phyloP scores from a whole-genome alignment of 2,888 invertebrate genomes.

The Acanthosepion lycidas region DNA sequence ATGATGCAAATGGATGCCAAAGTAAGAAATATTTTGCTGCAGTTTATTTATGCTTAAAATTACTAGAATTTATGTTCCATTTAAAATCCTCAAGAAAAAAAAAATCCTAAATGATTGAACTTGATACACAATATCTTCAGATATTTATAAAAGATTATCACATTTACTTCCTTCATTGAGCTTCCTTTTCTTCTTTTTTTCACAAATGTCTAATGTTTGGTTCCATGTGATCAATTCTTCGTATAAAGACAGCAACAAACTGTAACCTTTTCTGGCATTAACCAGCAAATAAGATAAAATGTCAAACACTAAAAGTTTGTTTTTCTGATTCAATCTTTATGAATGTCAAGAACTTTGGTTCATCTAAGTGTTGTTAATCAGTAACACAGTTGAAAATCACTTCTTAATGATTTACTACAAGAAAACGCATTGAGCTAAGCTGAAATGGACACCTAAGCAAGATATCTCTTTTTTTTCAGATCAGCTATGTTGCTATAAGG shows the following conservation, averaged over 20 bases:
- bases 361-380: neutral
- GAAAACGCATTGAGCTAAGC: neutral
- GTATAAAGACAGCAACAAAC: neutral
- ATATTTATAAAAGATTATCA: too few species aligned
- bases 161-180: neutral
- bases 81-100: too few species aligned
- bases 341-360: neutral
- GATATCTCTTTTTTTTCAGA: neutral
- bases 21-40: too few species aligned
- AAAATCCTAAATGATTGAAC: too few species aligned
- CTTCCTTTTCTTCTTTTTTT: neutral
- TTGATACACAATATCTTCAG: too few species aligned
- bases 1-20: too few species aligned
- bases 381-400: neutral
- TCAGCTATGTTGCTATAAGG: neutral
- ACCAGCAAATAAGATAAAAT: neutral
- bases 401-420: neutral
- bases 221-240: neutral
- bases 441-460: neutral
- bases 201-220: neutral
- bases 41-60: too few species aligned
- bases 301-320: neutral
- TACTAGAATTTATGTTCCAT: too few species aligned
- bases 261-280: neutral
- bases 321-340: neutral